A percentile compares a stretch with the other conserved stretches of the same genome.
Evolutionary conservation across 2,113 vertebrate species (phyloP).

Genomic region (Pterocles gutturalis): DNA sequence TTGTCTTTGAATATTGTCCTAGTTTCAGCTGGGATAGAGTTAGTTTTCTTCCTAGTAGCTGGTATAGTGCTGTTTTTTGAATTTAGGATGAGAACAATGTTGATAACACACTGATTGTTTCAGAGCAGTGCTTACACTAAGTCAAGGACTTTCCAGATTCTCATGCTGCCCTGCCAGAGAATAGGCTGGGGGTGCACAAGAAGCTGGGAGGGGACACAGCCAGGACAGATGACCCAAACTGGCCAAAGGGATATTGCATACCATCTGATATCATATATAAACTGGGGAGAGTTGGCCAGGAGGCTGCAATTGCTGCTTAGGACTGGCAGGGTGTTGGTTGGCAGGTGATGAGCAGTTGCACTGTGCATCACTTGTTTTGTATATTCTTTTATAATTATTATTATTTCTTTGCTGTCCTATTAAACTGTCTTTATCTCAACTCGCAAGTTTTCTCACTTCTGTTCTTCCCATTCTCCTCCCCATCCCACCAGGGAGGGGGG

Average conservation of each 20-base stretch:
- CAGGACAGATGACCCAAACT: fast-evolving
- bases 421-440: background rate
- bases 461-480: background rate
- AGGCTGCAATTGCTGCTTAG: background rate
- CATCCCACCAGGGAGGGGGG: background rate
- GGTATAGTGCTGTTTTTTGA: no score
- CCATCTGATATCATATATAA: background rate
- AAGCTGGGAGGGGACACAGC: background rate
- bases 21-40: no score
- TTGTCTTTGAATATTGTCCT: background rate
- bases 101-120: background rate
- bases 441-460: background rate
- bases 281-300: background rate
- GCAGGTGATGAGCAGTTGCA: background rate
- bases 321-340: background rate
- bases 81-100: background rate
- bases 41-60: no score
- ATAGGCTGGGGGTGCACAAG: background rate
- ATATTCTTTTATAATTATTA: no score
- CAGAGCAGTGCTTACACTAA: background rate
- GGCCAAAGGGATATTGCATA: background rate
- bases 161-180: background rate
- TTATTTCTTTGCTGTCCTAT: background rate
- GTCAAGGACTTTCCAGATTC: no score
- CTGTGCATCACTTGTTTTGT: background rate